These are phyloP conservation scores for Mormyrops boulengeri DNA, from an alignment of 2,797 vertebrate species.

Conservation along the genomic window DNA sequence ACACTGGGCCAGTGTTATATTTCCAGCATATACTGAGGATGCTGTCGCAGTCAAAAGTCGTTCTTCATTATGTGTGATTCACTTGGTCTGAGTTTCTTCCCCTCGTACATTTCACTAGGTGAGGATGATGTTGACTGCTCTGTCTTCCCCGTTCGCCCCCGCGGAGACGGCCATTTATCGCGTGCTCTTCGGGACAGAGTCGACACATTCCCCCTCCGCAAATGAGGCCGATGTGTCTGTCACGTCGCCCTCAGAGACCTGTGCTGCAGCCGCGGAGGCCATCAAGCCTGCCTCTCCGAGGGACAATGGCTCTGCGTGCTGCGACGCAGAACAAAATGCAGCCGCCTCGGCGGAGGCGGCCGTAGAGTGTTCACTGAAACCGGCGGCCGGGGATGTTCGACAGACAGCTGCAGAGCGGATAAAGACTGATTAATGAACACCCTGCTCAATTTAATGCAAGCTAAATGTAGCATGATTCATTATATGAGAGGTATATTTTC, in stretches of 20 bases:
- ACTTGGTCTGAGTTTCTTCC: background rate
- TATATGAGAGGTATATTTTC: slow-evolving; percentile 29
- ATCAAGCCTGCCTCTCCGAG: slow-evolving; percentile 25
- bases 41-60: background rate
- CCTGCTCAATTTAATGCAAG: slow-evolving; percentile 17
- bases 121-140: slow-evolving; percentile 77
- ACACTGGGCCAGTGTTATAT: background rate
- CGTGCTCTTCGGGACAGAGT: slow-evolving; percentile 66
- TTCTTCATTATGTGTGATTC: background rate
- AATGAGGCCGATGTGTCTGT: background rate
- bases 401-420: slow-evolving; percentile 37
- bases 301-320: slow-evolving; percentile 19
- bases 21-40: background rate
- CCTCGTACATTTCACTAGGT: slow-evolving; percentile 49
- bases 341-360: background rate
- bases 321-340: background rate
- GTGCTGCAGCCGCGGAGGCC: background rate
- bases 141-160: slow-evolving; percentile 61
- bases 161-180: slow-evolving; percentile 68
- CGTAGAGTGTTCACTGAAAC: background rate
- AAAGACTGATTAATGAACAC: slow-evolving; percentile 51
- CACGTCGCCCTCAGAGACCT: slow-evolving; percentile 18
- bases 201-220: slow-evolving; percentile 50
- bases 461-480: slow-evolving; percentile 16
- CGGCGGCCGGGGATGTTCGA: slow-evolving; percentile 38